phyloP scores from a whole-genome alignment of 2,888 invertebrate species.

The Teleiodes luculella region DNA sequence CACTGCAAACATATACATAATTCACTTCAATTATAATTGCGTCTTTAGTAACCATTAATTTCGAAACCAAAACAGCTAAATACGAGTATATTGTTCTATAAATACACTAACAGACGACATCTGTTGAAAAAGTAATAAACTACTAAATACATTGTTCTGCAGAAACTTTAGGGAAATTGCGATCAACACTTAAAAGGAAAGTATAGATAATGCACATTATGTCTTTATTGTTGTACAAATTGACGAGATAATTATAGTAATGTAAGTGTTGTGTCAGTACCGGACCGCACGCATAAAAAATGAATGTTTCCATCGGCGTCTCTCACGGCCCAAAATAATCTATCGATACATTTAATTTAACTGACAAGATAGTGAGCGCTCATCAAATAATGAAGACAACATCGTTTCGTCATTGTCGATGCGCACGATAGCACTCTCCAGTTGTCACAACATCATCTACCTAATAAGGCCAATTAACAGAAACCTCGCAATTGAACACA shows the following conservation, averaged over 20 bases:
- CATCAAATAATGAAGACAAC: constrained; percentile 79
- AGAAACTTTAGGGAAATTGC: neutral
- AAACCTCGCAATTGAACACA: constrained; percentile 45
- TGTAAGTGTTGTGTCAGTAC: constrained; percentile 54
- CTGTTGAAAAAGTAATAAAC: too few species aligned
- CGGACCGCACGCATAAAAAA: constrained; percentile 64
- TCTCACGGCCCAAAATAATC: constrained; percentile 74
- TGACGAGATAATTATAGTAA: constrained; percentile 58
- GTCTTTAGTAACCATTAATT: constrained; percentile 3
- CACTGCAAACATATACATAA: constrained; percentile 13
- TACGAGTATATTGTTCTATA: too few species aligned
- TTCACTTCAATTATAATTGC: constrained; percentile 7
- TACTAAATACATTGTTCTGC: constrained; percentile 5
- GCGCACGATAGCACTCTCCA: constrained; percentile 76
- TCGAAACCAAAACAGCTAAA: neutral
- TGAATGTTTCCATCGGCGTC: constrained; percentile 64
- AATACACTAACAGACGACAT: too few species aligned
- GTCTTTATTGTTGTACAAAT: constrained; percentile 13
- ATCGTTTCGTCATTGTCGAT: constrained; percentile 79
- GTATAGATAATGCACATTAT: constrained; percentile 1
- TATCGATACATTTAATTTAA: constrained; percentile 78
- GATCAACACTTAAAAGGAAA: constrained; percentile 8
- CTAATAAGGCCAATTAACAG: constrained; percentile 78
- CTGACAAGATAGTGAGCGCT: constrained; percentile 78
- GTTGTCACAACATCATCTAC: constrained; percentile 78